A percentile compares a stretch with the other conserved stretches of the same genome.
phyloP scores from a whole-genome alignment of 2,797 vertebrate species.

The Myotis pilosus region DNA sequence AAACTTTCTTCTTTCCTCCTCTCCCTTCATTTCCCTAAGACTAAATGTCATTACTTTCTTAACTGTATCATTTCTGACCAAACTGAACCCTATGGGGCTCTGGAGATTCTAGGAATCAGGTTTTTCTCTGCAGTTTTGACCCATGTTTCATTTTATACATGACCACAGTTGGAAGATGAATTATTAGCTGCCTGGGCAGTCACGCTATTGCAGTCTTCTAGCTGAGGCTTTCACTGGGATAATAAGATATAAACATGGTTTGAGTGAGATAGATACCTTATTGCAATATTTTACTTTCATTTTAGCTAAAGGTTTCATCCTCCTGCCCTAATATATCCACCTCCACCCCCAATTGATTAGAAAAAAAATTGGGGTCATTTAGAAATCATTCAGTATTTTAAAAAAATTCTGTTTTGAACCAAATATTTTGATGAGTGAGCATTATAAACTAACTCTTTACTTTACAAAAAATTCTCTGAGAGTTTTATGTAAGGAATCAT shows the following conservation, averaged over 20 bases:
- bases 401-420: background rate
- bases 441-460: slow-evolving; percentile 24
- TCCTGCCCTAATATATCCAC: background rate
- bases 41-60: background rate
- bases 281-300: background rate
- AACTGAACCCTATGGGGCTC: background rate
- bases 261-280: background rate
- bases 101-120: background rate
- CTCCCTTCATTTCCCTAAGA: background rate
- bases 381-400: background rate
- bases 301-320: background rate
- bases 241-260: background rate
- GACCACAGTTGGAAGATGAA: background rate
- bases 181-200: background rate
- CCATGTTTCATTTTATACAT: background rate
- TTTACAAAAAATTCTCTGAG: background rate
- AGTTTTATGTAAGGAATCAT: background rate
- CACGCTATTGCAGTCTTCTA: background rate
- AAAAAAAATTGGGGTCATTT: background rate
- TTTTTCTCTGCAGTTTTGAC: background rate
- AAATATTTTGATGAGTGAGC: background rate
- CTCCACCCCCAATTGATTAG: background rate
- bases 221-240: background rate
- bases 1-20: background rate
- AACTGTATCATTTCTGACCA: background rate